Evolutionary conservation across 2,888 invertebrate species (phyloP).

Genomic region (Hirtodrosophila confusa): DNA sequence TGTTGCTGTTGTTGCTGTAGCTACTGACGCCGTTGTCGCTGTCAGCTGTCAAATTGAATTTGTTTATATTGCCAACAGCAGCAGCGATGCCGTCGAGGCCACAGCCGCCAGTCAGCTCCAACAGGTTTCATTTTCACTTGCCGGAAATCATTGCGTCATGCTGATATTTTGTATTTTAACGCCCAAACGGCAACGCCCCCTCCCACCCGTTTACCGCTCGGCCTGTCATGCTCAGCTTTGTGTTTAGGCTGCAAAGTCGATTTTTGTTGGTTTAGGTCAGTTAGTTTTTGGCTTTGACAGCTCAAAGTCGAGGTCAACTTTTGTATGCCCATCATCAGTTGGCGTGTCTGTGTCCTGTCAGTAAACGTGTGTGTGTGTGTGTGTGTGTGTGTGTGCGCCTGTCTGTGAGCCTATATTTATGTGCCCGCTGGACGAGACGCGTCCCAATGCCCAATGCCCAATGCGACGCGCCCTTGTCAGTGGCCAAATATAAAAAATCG

Average conservation of each 20-base stretch:
- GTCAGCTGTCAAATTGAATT: slow-evolving; percentile 83
- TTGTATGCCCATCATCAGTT: slow-evolving; percentile 75
- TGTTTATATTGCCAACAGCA: slow-evolving; percentile 79
- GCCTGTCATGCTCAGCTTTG: slow-evolving; percentile 67
- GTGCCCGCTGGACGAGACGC: slow-evolving; percentile 62
- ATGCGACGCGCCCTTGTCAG: slow-evolving; percentile 67
- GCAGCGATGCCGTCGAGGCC: slow-evolving; percentile 28
- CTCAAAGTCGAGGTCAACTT: slow-evolving; percentile 83
- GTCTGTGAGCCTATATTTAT: slow-evolving; percentile 59
- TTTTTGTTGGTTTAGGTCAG: slow-evolving; percentile 82
- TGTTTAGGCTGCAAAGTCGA: slow-evolving; percentile 75
- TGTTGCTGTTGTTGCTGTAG: slow-evolving; percentile 34
- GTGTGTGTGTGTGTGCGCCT: slow-evolving; percentile 17
- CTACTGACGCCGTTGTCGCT: slow-evolving; percentile 53
- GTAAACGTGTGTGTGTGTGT: slow-evolving; percentile 13
- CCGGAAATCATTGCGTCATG: slow-evolving; percentile 83
- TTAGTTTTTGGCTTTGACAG: slow-evolving; percentile 82
- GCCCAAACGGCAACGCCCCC: slow-evolving; percentile 34
- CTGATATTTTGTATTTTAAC: slow-evolving; percentile 83
- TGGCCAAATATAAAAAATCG: slow-evolving; percentile 75
- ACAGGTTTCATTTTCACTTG: slow-evolving; percentile 77
- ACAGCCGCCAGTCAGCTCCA: slow-evolving; percentile 52
- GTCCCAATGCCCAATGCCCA: slow-evolving; percentile 47
- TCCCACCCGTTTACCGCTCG: background rate
- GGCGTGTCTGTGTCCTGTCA: slow-evolving; percentile 37